Evolutionary conservation across 2,113 vertebrate genomes (phyloP).

Genomic region (Ondatra zibethicus): DNA sequence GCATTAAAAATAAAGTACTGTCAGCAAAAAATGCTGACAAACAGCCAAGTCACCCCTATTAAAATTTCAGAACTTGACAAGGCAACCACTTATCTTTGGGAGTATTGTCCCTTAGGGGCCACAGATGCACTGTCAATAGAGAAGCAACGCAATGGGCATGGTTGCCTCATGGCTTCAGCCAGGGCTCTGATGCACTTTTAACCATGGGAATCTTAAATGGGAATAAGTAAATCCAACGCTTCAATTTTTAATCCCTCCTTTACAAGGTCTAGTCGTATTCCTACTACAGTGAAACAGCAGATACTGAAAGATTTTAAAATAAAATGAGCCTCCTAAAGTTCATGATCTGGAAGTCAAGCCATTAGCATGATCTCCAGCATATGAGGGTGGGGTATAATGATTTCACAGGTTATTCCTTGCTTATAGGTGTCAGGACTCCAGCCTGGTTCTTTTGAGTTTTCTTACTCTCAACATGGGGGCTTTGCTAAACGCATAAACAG

Average conservation of each 20-base stretch:
- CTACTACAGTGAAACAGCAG: neutral
- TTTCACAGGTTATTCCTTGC: neutral
- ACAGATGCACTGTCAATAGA: slow-evolving; percentile 67
- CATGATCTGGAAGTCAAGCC: fast-evolving
- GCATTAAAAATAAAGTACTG: slow-evolving; percentile 67
- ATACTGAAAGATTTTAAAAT: neutral
- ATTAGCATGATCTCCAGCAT: fast-evolving
- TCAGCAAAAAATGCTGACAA: slow-evolving; percentile 68
- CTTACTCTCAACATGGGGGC: neutral
- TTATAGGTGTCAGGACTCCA: neutral
- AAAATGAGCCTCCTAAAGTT: neutral
- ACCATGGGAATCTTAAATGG: neutral
- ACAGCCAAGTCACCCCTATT: slow-evolving; percentile 58
- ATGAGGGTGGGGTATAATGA: too few species aligned
- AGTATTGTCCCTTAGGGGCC: slow-evolving; percentile 54
- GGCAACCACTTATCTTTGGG: slow-evolving; percentile 28
- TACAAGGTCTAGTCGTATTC: slow-evolving; percentile 49
- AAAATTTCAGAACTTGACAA: slow-evolving; percentile 64
- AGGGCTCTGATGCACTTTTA: neutral
- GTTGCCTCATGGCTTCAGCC: slow-evolving; percentile 55
- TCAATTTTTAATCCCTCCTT: neutral
- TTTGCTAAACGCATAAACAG: slow-evolving; percentile 16
- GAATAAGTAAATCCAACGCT: neutral
- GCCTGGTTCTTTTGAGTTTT: neutral
- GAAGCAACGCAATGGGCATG: neutral